These are phyloP conservation scores for Lepilemur ruficaudatus DNA, from an alignment of 2,797 vertebrate species.

Conservation along the genomic window DNA sequence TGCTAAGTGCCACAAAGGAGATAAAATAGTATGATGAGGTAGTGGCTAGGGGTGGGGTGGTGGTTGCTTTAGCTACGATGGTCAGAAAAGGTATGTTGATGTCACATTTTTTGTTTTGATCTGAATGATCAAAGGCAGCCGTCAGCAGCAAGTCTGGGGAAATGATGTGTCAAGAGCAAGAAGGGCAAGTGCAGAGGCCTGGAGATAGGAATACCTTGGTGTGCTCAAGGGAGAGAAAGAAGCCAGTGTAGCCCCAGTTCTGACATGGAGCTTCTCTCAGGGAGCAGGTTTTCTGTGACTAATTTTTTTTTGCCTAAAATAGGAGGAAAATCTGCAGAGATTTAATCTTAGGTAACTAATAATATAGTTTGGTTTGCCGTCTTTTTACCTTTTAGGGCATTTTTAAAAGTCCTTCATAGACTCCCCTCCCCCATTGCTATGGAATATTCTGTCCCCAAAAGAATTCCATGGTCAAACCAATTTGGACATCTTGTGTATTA, in stretches of 20 bases:
- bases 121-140: not conserved
- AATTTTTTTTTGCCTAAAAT: not conserved
- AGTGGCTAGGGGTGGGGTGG: not conserved
- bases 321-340: not conserved
- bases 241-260: no score
- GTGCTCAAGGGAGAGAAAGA: not conserved
- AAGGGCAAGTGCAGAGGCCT: not conserved
- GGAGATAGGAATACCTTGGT: not conserved
- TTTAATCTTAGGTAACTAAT: not conserved
- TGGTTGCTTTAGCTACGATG: not conserved
- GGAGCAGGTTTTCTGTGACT: not conserved
- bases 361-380: not conserved
- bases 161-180: not conserved
- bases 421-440: not conserved
- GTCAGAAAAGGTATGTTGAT: not conserved
- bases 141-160: not conserved
- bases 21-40: not conserved
- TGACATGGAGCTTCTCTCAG: not conserved
- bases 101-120: not conserved
- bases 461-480: not conserved
- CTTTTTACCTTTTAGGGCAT: not conserved
- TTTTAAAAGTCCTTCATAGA: not conserved
- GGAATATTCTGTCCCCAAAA: not conserved
- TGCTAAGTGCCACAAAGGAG: not conserved
- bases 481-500: not conserved